Conservation (phyloP, 2,113 vertebrate species). For the Calypte anna region DNA sequence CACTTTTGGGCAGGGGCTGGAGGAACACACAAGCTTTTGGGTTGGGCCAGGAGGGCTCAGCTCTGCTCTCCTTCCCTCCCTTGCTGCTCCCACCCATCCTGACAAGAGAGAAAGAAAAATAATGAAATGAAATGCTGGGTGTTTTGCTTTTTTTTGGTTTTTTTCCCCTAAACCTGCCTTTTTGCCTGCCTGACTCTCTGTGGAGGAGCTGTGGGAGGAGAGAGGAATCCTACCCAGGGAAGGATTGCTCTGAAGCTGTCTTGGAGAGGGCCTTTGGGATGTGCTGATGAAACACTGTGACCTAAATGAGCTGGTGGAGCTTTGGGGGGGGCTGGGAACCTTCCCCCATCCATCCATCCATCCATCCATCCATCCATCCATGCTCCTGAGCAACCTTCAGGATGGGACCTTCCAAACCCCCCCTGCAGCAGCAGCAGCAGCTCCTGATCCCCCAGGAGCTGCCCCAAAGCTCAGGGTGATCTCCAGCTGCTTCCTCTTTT, state of each 20-base stretch:
- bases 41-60: not conserved
- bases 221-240: not conserved
- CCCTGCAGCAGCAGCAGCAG: accelerated
- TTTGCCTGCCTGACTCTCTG: not conserved
- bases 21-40: not conserved
- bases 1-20: not conserved
- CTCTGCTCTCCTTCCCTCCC: not conserved
- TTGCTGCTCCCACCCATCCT: not conserved
- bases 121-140: not conserved
- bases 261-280: not conserved
- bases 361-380: too few species aligned
- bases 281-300: not conserved
- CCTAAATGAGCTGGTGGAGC: not conserved
- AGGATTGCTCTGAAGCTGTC: not conserved
- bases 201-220: not conserved
- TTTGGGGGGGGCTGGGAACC: not conserved
- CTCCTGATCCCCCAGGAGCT: not conserved
- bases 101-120: not conserved
- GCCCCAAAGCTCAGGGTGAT: accelerated
- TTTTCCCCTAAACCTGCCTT: not conserved
- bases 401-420: not conserved
- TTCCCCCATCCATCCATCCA: too few species aligned
- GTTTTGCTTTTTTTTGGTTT: not conserved
- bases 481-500: slow-evolving; percentile 1
- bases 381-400: not conserved